A percentile compares a stretch with the other conserved stretches of the same genome.
Evolutionary conservation across 2,888 invertebrate genomes (phyloP).

Genomic region (Dinocampus coccinellae): DNA sequence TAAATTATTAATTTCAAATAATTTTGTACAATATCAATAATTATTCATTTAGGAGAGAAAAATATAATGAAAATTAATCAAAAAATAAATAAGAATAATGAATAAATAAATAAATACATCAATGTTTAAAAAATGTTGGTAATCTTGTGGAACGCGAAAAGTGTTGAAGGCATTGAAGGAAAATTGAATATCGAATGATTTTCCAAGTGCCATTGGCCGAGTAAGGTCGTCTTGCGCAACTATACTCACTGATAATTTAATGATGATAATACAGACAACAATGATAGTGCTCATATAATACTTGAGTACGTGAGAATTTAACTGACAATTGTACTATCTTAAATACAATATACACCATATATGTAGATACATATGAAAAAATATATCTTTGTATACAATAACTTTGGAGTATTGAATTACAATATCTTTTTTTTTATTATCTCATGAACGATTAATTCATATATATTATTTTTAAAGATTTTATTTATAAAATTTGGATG

Average conservation of each 20-base stretch:
- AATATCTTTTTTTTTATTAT: no score
- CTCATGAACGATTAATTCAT: no score
- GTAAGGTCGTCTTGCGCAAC: constrained; percentile 12
- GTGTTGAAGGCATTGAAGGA: neutral
- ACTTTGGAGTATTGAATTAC: no score
- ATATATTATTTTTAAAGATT: neutral
- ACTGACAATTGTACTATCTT: constrained; percentile 5
- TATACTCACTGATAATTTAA: constrained; percentile 5
- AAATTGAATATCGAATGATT: constrained; percentile 7
- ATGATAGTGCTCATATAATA: constrained; percentile 3
- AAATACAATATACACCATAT: neutral
- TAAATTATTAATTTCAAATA: no score
- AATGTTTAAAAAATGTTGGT: no score
- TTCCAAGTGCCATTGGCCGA: constrained; percentile 1
- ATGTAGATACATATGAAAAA: neutral
- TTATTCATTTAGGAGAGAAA: no score
- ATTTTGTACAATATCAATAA: no score
- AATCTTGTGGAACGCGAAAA: neutral
- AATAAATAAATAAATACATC: neutral
- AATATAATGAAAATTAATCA: neutral
- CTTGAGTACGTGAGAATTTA: neutral
- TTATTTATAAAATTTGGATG: neutral
- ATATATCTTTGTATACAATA: no score
- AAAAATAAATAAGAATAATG: neutral
- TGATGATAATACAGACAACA: constrained; percentile 9